Evolutionary conservation across 2,888 invertebrate genomes (phyloP), one percentile per base, ranked within the genome.

Genomic region (Parnassius orleans): DNA sequence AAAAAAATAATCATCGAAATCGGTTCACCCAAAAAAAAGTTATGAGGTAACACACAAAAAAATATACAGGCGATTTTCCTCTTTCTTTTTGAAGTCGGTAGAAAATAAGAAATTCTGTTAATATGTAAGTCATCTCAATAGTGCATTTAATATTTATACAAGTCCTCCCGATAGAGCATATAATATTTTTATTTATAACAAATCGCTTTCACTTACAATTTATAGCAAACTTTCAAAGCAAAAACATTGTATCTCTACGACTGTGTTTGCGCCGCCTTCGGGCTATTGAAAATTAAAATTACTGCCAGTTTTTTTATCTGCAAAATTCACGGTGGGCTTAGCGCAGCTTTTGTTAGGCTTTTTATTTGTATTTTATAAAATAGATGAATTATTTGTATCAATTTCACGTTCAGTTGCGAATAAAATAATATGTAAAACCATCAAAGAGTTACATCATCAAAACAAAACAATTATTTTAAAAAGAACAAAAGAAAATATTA

Each of bases 281-380:
- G 89, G 86, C 85, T 80, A 87, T 86, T 80, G 83, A 81, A 89
- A 88, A 90, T 90, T 90, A 89, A 88, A 88, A 87, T 83, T 80
- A 80, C 81, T 79, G 76, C 78, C 77, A 77, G 74, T 72, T 80
- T 81, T 46, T 84, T 85, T 86, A 81, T 83, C 77, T 79, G 78
- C 78, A 61, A 73, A 78, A 74, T 74, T 75, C 72, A 75, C 79
- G 72, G 77, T 78, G 76, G 75, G 73, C 75, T 78, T 75, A 77
- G 73, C 72, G 69, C 70, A 60, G 73, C 76, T 78, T 80, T 82
- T 85, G 80, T 81, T 69, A 61, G 61, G 62, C 57, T 65, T 60
- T 66, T 63, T 65, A 55, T 60, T 69, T 67, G 65, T 65, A 69
- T 64, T 69, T 50, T 59, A 63, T 64, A 50, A 61, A 67, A 62